Percentiles rank a stretch among this genome's conserved stretches.
Evolutionary conservation across 2,797 vertebrate genomes (phyloP).

Genomic region (Hemitrygon akajei): DNA sequence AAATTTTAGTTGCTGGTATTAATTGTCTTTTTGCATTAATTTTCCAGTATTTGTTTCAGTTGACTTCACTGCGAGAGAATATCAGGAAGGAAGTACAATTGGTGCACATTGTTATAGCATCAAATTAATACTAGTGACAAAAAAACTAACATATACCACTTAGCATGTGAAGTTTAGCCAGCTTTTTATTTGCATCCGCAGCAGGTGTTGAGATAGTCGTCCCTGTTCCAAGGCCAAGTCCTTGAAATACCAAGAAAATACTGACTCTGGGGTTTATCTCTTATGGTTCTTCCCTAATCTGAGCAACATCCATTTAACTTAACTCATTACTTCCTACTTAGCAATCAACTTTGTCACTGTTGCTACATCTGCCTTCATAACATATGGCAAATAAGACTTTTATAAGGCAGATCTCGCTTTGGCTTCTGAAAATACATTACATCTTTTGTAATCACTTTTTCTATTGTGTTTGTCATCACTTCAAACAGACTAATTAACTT

Average conservation of each 20-base stretch:
- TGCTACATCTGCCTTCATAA: background rate
- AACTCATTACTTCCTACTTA: background rate
- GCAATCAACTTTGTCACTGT: background rate
- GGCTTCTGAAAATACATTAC: background rate
- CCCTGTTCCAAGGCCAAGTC: background rate
- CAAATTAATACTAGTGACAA: too few species aligned
- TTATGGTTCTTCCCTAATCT: background rate
- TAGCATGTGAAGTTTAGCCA: background rate
- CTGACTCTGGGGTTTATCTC: background rate
- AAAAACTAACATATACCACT: too few species aligned
- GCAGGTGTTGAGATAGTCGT: background rate
- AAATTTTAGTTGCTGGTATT: too few species aligned
- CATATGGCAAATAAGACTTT: background rate
- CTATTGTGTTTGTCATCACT: background rate
- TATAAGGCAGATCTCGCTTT: background rate
- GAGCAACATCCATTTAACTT: background rate
- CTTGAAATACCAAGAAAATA: background rate
- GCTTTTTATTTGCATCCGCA: background rate
- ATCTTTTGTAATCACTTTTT: background rate
- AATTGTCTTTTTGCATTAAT: too few species aligned
- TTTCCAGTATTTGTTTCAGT: too few species aligned
- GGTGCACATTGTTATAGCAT: too few species aligned
- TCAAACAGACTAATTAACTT: background rate
- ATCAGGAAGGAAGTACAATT: too few species aligned
- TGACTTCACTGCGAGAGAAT: too few species aligned